Conservation (phyloP, 2,888 invertebrate species). For the Megastigmus dorsalis region DNA sequence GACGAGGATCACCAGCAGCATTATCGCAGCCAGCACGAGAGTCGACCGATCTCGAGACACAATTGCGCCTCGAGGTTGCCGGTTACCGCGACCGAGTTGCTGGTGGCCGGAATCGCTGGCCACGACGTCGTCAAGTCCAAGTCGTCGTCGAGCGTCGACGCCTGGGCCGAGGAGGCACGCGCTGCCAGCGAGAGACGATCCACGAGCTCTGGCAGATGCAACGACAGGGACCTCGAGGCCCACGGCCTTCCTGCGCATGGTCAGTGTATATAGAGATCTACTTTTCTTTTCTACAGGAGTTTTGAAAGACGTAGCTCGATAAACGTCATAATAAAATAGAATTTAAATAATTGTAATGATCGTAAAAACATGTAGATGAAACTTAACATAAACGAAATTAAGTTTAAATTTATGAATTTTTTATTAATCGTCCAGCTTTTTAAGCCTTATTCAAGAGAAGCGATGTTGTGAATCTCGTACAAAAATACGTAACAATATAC, state of each 20-base stretch:
- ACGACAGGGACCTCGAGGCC: constrained; percentile 40
- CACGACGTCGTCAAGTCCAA: constrained; percentile 65
- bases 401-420: too few relatives aligned
- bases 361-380: too few relatives aligned
- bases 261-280: too few relatives aligned
- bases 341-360: too few relatives aligned
- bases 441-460: too few relatives aligned
- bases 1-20: constrained; percentile 1
- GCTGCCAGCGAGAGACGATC: constrained; percentile 57
- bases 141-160: constrained; percentile 66
- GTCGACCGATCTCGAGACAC: constrained; percentile 57
- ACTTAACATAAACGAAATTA: too few relatives aligned
- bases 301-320: too few relatives aligned
- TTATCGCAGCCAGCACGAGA: constrained; percentile 55
- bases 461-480: too few relatives aligned
- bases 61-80: background rate
- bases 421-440: too few relatives aligned
- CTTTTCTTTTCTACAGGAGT: too few relatives aligned
- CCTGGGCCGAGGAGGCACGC: constrained; percentile 63
- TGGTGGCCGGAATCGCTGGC: background rate
- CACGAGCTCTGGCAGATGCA: constrained; percentile 58
- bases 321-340: too few relatives aligned
- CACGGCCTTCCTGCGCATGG: constrained; percentile 26
- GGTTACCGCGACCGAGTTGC: background rate
- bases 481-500: too few relatives aligned